Conservation (phyloP, 2,113 vertebrate species). For the Chaenogobius annularis region DNA sequence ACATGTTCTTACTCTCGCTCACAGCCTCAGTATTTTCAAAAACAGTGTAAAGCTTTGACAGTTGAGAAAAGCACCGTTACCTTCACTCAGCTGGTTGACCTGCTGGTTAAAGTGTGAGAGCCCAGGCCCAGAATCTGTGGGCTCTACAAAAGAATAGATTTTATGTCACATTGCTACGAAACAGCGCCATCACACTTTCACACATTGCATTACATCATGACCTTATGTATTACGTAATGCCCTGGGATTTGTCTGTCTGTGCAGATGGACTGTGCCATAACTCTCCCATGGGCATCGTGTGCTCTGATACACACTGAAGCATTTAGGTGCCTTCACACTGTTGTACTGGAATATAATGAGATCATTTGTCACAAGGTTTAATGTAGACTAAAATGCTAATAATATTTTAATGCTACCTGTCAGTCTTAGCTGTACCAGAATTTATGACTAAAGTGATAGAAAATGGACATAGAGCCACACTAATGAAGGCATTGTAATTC, state of each 20-base stretch:
- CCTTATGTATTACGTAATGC: slow-evolving; percentile 55
- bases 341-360: slow-evolving; percentile 62
- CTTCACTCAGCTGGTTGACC: slow-evolving; percentile 30
- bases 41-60: background rate
- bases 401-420: slow-evolving; percentile 65
- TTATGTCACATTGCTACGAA: slow-evolving; percentile 21
- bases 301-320: slow-evolving; percentile 14
- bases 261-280: slow-evolving; percentile 57
- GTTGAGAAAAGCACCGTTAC: slow-evolving; percentile 13
- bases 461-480: slow-evolving; percentile 48
- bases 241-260: slow-evolving; percentile 49
- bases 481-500: slow-evolving; percentile 72
- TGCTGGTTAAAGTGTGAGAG: slow-evolving; percentile 28
- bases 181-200: slow-evolving; percentile 46
- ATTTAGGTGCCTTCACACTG: slow-evolving; percentile 21
- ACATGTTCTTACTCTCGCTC: too few relatives aligned
- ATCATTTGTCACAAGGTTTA: slow-evolving; percentile 58
- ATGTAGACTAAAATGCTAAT: slow-evolving; percentile 41
- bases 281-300: slow-evolving; percentile 19
- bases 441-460: slow-evolving; percentile 55
- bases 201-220: slow-evolving; percentile 37
- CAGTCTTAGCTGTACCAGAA: slow-evolving; percentile 63
- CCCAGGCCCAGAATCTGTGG: slow-evolving; percentile 16
- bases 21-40: too few relatives aligned
- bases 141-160: slow-evolving; percentile 13